Evolutionary conservation across 2,797 vertebrate genomes (phyloP).

Genomic region (Cottoperca gobio): DNA sequence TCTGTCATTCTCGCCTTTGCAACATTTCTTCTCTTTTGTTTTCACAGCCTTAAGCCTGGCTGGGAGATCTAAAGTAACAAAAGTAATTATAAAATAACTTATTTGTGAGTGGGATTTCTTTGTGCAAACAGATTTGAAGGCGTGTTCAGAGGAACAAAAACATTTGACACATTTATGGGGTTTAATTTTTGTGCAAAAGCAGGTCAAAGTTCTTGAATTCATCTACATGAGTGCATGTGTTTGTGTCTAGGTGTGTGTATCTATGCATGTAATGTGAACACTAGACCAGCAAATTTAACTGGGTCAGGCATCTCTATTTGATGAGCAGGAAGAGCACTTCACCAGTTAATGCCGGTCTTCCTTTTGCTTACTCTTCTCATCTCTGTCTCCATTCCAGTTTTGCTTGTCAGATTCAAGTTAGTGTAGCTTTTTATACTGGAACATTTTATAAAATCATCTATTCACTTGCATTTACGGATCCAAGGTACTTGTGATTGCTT

Average conservation of each 20-base stretch:
- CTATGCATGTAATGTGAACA: constrained; percentile 53
- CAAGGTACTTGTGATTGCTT: constrained; percentile 68
- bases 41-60: constrained; percentile 30
- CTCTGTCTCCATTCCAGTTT: constrained; percentile 39
- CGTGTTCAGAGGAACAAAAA: neutral
- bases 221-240: constrained; percentile 24
- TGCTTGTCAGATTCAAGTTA: constrained; percentile 59
- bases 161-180: constrained; percentile 17
- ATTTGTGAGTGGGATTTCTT: constrained; percentile 29
- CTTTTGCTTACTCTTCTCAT: constrained; percentile 52
- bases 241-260: constrained; percentile 38
- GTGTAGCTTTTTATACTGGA: constrained; percentile 41
- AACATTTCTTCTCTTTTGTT: constrained; percentile 28
- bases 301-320: constrained; percentile 81
- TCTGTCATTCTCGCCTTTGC: constrained; percentile 67
- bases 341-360: constrained; percentile 66
- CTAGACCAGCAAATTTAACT: constrained; percentile 74
- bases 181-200: constrained; percentile 46
- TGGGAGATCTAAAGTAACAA: constrained; percentile 54
- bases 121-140: constrained; percentile 29
- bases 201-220: constrained; percentile 56
- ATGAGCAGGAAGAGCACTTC: constrained; percentile 69
- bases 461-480: constrained; percentile 63
- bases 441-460: constrained; percentile 68
- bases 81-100: constrained; percentile 44